Base-by-base conservation (phyloP, 2,113 vertebrate genomes). In the Microcebus griseorufus region DNA sequence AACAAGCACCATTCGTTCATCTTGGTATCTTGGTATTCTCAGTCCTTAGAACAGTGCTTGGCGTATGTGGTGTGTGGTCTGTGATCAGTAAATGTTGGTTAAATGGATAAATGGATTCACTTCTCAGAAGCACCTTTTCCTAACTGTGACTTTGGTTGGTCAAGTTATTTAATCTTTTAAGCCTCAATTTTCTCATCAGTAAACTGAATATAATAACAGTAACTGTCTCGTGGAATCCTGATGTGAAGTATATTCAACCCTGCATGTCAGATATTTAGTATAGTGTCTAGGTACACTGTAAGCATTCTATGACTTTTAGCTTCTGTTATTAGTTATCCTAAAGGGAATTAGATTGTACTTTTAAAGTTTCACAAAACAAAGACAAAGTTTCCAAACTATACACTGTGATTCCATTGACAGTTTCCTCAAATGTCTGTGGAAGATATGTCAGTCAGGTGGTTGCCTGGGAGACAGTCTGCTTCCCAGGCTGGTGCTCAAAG, bases 351-450 rank as follows among this genome's bases (percentile, higher is more conserved):
- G 34, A 42, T 48, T 73, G 34, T 39, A 58, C 67, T 88, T 95
- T 93, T 45, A 89, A 94, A 62, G 17, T 87, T 73, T 79, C 88
- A 73, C 70, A 29, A 82, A 96, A 67, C 55, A 58, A 55, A 67
- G 60, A 67, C 62, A 79, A 65, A 80, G 80, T 96, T 94, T 96
- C 87, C 81, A 85, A 51, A 62, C 62, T 23, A 23, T 55, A 32
- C 8, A 39, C 39, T 90, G 45, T 12, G 25, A 42, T 84, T 90
- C 73, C 92, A 48, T 70, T 88, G 73, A 79, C 62, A 82, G 10
- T 81, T 91, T 93, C 42, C 29, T 84, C 20, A 4, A 17, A 27
- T 64, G 42, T 73, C 82, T 96, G 42, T 70, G 87, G 58, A 37
- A 58, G 78, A 29, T 62, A 2, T 13, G 0, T 37, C 17, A 42